A percentile compares a stretch with the other conserved stretches of the same genome.
phyloP scores from a whole-genome alignment of 2,797 vertebrate genomes.

The Netta rufina region DNA sequence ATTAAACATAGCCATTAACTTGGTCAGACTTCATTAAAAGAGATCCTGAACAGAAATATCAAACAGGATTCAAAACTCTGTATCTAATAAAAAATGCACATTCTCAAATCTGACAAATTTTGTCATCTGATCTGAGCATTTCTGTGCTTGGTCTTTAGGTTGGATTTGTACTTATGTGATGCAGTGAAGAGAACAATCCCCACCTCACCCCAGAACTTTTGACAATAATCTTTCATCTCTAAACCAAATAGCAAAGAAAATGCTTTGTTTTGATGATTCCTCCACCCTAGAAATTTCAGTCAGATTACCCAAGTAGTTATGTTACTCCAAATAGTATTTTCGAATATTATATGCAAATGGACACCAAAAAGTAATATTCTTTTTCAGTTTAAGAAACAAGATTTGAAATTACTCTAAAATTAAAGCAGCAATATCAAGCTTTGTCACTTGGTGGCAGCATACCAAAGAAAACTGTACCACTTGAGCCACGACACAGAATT shows the following conservation, averaged over 20 bases:
- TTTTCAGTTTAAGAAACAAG: neutral
- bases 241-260: neutral
- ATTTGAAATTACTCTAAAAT: neutral
- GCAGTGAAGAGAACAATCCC: neutral
- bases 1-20: neutral
- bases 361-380: neutral
- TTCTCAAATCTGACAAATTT: neutral
- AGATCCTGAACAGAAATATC: neutral
- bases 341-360: accelerated
- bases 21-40: neutral
- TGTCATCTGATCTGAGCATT: neutral
- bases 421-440: neutral
- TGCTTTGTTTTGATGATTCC: neutral
- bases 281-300: neutral
- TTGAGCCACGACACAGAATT: neutral
- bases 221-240: neutral
- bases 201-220: neutral
- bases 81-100: neutral
- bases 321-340: neutral
- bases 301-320: neutral
- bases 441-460: conserved; percentile 59
- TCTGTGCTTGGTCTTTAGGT: neutral
- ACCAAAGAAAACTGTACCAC: conserved; percentile 5
- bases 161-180: neutral
- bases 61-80: neutral